Evolutionary conservation across 2,113 vertebrate species (phyloP).

Genomic region (Athene cunicularia): DNA sequence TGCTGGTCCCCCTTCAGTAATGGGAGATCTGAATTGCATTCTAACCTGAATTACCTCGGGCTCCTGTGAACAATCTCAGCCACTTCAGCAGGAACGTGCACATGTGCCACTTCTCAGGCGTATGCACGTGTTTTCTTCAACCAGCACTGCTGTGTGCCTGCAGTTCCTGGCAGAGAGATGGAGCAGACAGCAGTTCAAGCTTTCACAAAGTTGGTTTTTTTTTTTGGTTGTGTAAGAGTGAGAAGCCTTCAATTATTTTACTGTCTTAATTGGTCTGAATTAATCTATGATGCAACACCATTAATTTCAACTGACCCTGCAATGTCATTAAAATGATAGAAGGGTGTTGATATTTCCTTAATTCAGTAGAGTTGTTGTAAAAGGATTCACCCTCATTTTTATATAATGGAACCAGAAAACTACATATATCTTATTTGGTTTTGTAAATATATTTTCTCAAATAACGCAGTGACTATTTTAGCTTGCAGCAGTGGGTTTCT

Average conservation of each 20-base stretch:
- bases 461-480: background rate
- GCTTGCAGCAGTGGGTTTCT: background rate
- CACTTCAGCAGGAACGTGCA: background rate
- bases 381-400: background rate
- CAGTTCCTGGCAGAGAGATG: background rate
- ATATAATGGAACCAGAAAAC: background rate
- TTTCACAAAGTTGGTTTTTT: background rate
- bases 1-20: background rate
- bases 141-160: background rate
- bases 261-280: background rate
- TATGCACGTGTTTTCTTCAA: accelerated
- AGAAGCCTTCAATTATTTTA: background rate
- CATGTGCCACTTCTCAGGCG: background rate
- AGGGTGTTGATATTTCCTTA: background rate
- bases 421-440: background rate
- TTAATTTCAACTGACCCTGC: background rate
- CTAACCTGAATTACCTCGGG: background rate
- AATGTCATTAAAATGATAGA: background rate
- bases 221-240: background rate
- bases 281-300: background rate
- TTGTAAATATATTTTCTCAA: background rate
- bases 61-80: background rate
- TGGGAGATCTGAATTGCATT: background rate
- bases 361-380: background rate
- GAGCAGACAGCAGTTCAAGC: background rate